Base-by-base conservation (phyloP, 2,888 invertebrate species). In the Yponomeuta sedellus region DNA sequence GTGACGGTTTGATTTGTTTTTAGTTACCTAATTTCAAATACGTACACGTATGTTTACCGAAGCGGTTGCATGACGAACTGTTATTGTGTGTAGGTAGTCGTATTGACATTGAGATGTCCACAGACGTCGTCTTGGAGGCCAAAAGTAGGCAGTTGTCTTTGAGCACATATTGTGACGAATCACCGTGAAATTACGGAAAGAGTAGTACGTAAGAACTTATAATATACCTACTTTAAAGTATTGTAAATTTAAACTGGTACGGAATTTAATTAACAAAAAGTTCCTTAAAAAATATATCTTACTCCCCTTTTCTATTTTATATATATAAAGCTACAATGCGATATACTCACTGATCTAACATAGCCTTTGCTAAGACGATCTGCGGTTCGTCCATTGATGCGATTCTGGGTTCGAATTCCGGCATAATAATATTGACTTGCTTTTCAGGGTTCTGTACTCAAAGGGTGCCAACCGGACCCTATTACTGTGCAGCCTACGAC, bases 121-220 rank as follows among this genome's bases (percentile, higher is more conserved):
- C 34, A 61, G 10, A 22, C 25, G 10, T 12, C 22, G 59, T 59
- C 11, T 59, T 67, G 69, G 69, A 70, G 70, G 70, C 67, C 67
- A 66, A 56, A 64, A 66, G 22, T 25, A 11, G 20, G 59, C 25
- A 59, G 12, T 20, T 20, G 59, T 25, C 59, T 59, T 59, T 59
- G 11, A 59, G 59, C 59, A 66, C 59, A 25, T 63, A 68, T 34
- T 67, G 68, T 69, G 68, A 69, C 69, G 71, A 72, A 72, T 70
- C 58, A 34, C 70, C 69, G 67, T 72, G 69, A 71, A 72, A 72
- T 71, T 64, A 66, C 59, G 44, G 16, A 52, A 59, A 59, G 59
- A 59, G 25, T 68, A 67, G 68, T n/a, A n/a, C n/a, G n/a, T 66
- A 67, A 68, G 59, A 57, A 52, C 57, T 57, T 57, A 10, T 16